A percentile compares a stretch with the other conserved stretches of the same genome.
phyloP scores from a whole-genome alignment of 2,888 invertebrate species.

The Hipparchia sbordonii region DNA sequence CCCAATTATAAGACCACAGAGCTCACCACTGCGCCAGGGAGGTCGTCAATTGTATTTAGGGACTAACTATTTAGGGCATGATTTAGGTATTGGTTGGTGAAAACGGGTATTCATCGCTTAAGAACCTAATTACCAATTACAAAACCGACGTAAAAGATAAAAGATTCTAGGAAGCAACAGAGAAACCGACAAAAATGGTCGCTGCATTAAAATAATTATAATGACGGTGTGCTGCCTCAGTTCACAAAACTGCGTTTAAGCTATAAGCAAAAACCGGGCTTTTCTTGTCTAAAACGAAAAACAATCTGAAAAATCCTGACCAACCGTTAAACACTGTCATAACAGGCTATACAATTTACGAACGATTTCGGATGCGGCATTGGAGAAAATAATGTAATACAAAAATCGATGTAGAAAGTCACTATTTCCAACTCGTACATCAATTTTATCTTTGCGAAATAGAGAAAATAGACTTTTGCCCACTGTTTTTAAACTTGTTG shows the following conservation, averaged over 20 bases:
- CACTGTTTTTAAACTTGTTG: too few species aligned
- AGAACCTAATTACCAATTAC: conserved; percentile 16
- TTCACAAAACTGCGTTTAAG: conserved; percentile 31
- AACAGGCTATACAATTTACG: conserved; percentile 31
- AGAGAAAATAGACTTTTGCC: neutral
- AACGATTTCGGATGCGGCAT: conserved; percentile 33
- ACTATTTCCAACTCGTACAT: too few species aligned
- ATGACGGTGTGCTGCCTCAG: conserved; percentile 15
- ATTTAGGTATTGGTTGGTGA: too few species aligned
- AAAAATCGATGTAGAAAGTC: too few species aligned
- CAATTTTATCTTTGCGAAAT: too few species aligned
- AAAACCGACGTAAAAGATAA: conserved; percentile 1
- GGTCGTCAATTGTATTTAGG: too few species aligned
- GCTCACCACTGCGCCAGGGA: too few species aligned
- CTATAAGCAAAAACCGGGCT: conserved; percentile 31
- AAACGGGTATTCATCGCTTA: neutral
- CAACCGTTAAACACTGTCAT: conserved; percentile 42
- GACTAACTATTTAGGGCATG: too few species aligned
- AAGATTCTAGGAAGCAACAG: conserved; percentile 20
- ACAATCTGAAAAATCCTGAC: conserved; percentile 41
- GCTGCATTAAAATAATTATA: conserved; percentile 28
- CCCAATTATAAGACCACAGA: too few species aligned
- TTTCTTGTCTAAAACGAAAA: conserved; percentile 44
- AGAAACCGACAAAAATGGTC: conserved; percentile 14
- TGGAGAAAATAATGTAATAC: neutral